These are phyloP conservation scores for Chaetodon auriga DNA, from an alignment of 2,113 vertebrate genomes.

Conservation along the genomic window DNA sequence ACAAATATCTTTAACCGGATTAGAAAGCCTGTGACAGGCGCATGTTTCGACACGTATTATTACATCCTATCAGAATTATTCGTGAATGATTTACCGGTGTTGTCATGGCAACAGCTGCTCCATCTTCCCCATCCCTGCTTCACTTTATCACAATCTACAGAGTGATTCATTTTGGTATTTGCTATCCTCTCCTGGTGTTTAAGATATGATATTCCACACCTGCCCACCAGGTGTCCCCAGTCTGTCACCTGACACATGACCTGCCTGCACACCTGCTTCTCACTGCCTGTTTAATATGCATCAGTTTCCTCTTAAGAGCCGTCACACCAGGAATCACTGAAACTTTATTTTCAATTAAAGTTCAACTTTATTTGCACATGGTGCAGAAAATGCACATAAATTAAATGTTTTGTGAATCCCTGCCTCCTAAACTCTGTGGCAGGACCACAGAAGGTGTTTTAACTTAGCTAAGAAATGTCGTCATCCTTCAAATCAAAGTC, in stretches of 20 bases:
- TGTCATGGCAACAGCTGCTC: constrained; percentile 46
- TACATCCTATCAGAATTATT: constrained; percentile 1
- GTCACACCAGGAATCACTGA: not conserved
- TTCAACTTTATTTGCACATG: not conserved
- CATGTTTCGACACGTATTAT: constrained; percentile 35
- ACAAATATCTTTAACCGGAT: constrained; percentile 44
- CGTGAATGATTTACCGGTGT: constrained; percentile 21
- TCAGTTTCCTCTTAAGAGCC: not conserved
- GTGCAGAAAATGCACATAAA: not conserved
- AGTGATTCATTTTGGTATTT: constrained; percentile 27
- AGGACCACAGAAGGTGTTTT: not conserved
- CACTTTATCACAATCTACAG: not conserved
- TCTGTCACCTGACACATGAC: not conserved
- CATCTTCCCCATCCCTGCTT: not conserved
- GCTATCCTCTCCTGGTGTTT: not conserved
- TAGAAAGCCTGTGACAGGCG: constrained; percentile 28
- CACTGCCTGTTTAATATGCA: not conserved
- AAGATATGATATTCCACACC: constrained; percentile 12
- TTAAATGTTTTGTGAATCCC: not conserved
- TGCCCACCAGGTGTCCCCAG: constrained; percentile 44
- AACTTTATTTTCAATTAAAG: not conserved
- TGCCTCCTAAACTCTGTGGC: not conserved
- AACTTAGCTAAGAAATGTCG: too few species aligned
- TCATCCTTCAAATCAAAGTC: not conserved
- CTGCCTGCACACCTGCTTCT: not conserved